Evolutionary conservation across 2,888 invertebrate genomes (phyloP), one percentile per base, ranked within the genome.

Genomic region (Pachymerium ferrugineum): DNA sequence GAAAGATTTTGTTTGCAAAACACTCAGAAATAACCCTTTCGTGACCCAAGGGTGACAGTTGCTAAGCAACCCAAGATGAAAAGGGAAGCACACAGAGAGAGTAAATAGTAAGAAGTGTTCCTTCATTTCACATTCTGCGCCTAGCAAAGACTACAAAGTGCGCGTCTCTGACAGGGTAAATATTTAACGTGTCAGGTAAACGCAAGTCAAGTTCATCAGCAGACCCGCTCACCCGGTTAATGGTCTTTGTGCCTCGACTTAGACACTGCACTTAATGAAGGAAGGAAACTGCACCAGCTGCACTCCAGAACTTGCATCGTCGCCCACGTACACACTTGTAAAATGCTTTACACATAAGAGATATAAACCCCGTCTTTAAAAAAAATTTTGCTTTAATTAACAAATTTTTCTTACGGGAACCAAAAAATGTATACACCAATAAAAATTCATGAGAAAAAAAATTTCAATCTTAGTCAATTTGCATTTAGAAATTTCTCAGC

Each of bases 81-180:
- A 19, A 19, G 22, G 19, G 62, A 25, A 38, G 62, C 12, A 1
- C 25, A n/a, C n/a, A n/a, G 10, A 22, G 47, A 10, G 62, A 62
- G 62, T 62, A 62, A 62, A 62, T 62, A 62, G 28, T 10, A 25
- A 62, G 62, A 62, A 62, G 28, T 25, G 62, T 62, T 62, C 47
- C 47, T 54, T 54, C 62, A 25, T 62, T 62, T 62, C 62, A 62
- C 62, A 62, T 62, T 22, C 62, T 62, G 62, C 25, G 8, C 12
- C 28, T 62, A 28, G 28, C 62, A 62, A 62, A 62, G 62, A 62
- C 62, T 25, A 28, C 62, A 25, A 62, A 62, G 25, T 62, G 62
- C 62, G 62, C 62, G 62, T 62, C 62, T 62, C 28, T 62, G 62
- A 62, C 62, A 62, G 62, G 62, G 62, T 62, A 62, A 62, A 62